A percentile compares a stretch with the other conserved stretches of the same genome.
Evolutionary conservation across 1,140 invertebrate genomes (phyloP).

Genomic region (Eurytemora carolleeae): DNA sequence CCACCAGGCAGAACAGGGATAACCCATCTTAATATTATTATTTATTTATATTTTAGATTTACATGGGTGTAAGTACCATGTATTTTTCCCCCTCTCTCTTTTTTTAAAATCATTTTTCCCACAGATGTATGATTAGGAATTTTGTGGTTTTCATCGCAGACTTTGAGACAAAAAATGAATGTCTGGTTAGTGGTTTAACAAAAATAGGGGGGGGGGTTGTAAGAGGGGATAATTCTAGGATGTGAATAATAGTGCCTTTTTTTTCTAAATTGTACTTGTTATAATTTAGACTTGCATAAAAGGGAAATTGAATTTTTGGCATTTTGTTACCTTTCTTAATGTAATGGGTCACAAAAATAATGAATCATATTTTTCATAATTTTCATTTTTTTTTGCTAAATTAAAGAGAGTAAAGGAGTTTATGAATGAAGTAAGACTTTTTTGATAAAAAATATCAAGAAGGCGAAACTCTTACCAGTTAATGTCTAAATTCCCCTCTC

Average conservation of each 20-base stretch:
- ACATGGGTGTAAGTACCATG: background rate
- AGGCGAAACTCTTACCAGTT: background rate
- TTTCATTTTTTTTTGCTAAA: background rate
- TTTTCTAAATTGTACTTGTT: too few species aligned
- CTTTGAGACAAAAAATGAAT: background rate
- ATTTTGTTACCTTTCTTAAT: background rate
- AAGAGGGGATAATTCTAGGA: background rate
- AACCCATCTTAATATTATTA: conserved; percentile 62
- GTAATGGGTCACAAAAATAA: background rate
- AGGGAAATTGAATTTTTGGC: background rate
- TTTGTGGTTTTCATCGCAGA: background rate
- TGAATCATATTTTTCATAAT: background rate
- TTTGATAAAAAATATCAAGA: too few species aligned
- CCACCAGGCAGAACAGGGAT: conserved; percentile 89
- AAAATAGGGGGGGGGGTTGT: background rate
- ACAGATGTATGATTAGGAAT: background rate
- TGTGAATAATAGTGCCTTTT: background rate
- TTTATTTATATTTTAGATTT: background rate
- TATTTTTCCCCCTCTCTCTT: background rate
- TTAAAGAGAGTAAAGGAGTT: background rate
- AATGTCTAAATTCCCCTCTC: background rate
- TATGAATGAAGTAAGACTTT: too few species aligned
- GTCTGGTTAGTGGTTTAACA: too few species aligned
- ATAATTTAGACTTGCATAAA: too few species aligned
- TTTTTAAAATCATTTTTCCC: background rate